A percentile compares a stretch with the other conserved stretches of the same genome.
phyloP scores from a whole-genome alignment of 2,888 invertebrate genomes.

The Stenchaetothrips biformis region DNA sequence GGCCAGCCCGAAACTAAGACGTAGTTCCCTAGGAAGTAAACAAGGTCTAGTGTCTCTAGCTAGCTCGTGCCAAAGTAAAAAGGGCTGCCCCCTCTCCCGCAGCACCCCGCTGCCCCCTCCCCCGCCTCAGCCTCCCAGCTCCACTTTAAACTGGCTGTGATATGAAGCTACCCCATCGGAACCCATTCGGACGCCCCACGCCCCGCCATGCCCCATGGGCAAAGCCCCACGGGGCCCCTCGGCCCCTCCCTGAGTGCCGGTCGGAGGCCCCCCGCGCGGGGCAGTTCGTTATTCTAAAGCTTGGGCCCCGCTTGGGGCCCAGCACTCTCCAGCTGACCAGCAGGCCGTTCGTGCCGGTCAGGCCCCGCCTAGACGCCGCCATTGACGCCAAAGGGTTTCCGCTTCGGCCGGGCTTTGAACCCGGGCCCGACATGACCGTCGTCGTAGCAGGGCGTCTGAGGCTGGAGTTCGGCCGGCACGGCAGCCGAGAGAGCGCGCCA shows the following conservation, averaged over 20 bases:
- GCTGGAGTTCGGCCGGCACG: not conserved
- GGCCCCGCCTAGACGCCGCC: too few relatives aligned
- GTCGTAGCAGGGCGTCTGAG: too few relatives aligned
- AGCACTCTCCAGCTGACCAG: not conserved
- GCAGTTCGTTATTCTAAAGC: conserved; percentile 17
- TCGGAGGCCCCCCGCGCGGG: not conserved
- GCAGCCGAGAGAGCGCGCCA: not conserved
- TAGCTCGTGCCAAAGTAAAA: conserved; percentile 18
- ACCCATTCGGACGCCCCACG: not conserved
- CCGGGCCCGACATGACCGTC: too few relatives aligned
- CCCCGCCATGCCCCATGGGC: not conserved
- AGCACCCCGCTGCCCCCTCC: not conserved
- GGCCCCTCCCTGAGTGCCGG: conserved; percentile 7
- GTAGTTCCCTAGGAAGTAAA: conserved; percentile 21
- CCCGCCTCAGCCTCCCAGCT: not conserved
- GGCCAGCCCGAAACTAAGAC: conserved; percentile 7
- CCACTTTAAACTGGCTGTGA: conserved; percentile 19
- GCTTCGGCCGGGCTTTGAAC: too few relatives aligned
- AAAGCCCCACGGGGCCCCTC: not conserved
- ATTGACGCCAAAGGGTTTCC: too few relatives aligned
- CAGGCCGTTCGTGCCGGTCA: not conserved
- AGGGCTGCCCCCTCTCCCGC: not conserved
- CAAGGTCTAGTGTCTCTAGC: conserved; percentile 13
- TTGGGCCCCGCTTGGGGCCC: not conserved
- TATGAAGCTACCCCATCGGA: conserved; percentile 11